Evolutionary conservation across 2,888 invertebrate genomes (phyloP).

Genomic region (Agrochola lota): DNA sequence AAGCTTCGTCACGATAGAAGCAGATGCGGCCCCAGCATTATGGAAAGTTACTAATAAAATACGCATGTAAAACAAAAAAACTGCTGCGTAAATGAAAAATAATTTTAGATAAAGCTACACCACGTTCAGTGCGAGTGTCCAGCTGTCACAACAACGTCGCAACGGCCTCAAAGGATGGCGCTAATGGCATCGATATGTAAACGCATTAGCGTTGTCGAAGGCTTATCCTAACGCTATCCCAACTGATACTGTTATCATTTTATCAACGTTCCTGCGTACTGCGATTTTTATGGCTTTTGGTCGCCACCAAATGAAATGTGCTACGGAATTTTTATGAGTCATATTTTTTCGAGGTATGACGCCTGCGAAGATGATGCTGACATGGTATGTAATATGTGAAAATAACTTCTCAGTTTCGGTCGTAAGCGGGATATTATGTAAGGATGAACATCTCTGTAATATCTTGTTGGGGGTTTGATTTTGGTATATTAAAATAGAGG

Average conservation of each 20-base stretch:
- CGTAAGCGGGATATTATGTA: not conserved
- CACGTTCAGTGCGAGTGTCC: slow-evolving; percentile 11
- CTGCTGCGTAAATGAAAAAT: slow-evolving; percentile 31
- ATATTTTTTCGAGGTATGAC: slow-evolving; percentile 57
- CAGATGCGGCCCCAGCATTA: no score
- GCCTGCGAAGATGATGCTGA: slow-evolving; percentile 16
- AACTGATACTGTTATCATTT: slow-evolving; percentile 70
- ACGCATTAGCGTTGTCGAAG: slow-evolving; percentile 76
- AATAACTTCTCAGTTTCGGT: slow-evolving; percentile 37
- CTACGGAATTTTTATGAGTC: slow-evolving; percentile 57
- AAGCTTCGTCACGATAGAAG: no score
- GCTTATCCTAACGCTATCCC: slow-evolving; percentile 63
- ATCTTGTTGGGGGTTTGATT: slow-evolving; percentile 9
- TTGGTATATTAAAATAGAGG: slow-evolving; percentile 13
- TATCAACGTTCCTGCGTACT: slow-evolving; percentile 60
- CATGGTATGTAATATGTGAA: slow-evolving; percentile 49
- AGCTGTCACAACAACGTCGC: slow-evolving; percentile 38
- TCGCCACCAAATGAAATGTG: slow-evolving; percentile 49
- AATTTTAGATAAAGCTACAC: slow-evolving; percentile 21
- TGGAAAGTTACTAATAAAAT: slow-evolving; percentile 19
- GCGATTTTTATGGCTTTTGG: slow-evolving; percentile 54
- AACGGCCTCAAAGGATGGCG: slow-evolving; percentile 51
- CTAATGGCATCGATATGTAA: slow-evolving; percentile 75
- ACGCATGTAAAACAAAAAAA: slow-evolving; percentile 1
- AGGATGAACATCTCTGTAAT: slow-evolving; percentile 10